Evolutionary conservation across 1,140 invertebrate genomes (phyloP).

Genomic region (Drosophila bipectinata): DNA sequence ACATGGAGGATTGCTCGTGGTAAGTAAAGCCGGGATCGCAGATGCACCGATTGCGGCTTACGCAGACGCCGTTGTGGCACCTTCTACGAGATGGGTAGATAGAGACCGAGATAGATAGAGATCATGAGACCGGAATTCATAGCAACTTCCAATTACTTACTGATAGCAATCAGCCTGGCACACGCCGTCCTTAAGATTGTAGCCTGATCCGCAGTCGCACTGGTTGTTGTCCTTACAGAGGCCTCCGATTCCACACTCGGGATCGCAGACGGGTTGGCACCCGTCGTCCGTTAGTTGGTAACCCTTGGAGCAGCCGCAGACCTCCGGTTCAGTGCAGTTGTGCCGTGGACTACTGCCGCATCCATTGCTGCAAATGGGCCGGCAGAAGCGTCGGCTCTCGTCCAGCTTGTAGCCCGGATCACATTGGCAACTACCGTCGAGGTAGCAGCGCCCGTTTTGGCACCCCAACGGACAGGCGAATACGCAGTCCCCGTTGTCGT

Average conservation of each 20-base stretch:
- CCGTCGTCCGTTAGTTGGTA: slow-evolving; percentile 69
- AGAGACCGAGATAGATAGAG: too few species aligned
- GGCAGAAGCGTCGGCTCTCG: slow-evolving; percentile 82
- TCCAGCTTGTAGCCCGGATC: slow-evolving; percentile 87
- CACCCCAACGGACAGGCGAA: slow-evolving; percentile 77
- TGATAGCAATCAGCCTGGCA: slow-evolving; percentile 79
- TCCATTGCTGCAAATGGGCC: slow-evolving; percentile 83
- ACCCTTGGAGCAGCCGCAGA: slow-evolving; percentile 73
- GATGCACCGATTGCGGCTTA: slow-evolving; percentile 73
- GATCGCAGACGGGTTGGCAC: slow-evolving; percentile 72
- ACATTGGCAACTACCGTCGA: slow-evolving; percentile 86
- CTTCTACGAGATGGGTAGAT: slow-evolving; percentile 36
- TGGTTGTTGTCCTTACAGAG: slow-evolving; percentile 63
- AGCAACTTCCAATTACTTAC: slow-evolving; percentile 43
- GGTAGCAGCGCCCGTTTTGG: slow-evolving; percentile 85
- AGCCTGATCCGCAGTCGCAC: slow-evolving; percentile 70
- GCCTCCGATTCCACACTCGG: slow-evolving; percentile 75
- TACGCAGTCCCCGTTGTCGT: slow-evolving; percentile 76
- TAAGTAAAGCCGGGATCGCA: slow-evolving; percentile 77
- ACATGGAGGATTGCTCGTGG: slow-evolving; percentile 77
- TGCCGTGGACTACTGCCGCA: slow-evolving; percentile 75
- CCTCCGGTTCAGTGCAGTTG: slow-evolving; percentile 79
- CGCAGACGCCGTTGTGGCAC: slow-evolving; percentile 76
- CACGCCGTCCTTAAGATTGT: slow-evolving; percentile 60
- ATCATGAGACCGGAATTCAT: background rate